These are phyloP conservation scores for Chlorospingus semifuscus DNA, from an alignment of 2,797 vertebrate genomes.

Conservation along the genomic window DNA sequence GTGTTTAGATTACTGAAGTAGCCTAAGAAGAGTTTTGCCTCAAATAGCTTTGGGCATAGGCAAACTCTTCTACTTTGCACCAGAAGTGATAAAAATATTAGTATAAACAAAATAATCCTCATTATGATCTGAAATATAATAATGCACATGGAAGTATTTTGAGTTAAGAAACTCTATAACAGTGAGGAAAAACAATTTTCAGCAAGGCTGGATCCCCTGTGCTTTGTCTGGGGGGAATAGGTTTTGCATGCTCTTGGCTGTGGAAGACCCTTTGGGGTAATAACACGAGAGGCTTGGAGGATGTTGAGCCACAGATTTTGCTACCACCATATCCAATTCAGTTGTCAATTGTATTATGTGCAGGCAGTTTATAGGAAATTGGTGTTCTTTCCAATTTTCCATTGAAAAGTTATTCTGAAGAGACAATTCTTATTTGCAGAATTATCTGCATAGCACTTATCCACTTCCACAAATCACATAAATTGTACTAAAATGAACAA, in stretches of 20 bases:
- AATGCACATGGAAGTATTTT: not conserved
- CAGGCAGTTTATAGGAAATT: not conserved
- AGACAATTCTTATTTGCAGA: not conserved
- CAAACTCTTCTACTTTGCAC: not conserved
- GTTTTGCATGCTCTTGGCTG: not conserved
- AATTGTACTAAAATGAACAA: not conserved
- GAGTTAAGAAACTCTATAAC: not conserved
- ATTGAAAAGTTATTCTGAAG: not conserved
- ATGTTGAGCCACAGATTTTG: not conserved
- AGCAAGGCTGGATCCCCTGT: not conserved
- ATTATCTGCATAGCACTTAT: not conserved
- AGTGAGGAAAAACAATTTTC: not conserved
- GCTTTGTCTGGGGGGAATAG: not conserved
- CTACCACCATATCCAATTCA: not conserved
- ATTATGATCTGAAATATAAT: not conserved
- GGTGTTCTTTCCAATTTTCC: not conserved
- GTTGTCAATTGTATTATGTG: not conserved
- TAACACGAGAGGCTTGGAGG: not conserved
- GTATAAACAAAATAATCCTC: not conserved
- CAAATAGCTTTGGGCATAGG: not conserved
- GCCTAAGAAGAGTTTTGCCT: not conserved
- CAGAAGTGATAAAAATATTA: not conserved
- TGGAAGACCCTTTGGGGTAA: accelerated
- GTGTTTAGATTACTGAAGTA: not conserved
- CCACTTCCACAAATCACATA: not conserved